phyloP scores from a whole-genome alignment of 2,888 invertebrate species.

The Ennomos quercinarius region DNA sequence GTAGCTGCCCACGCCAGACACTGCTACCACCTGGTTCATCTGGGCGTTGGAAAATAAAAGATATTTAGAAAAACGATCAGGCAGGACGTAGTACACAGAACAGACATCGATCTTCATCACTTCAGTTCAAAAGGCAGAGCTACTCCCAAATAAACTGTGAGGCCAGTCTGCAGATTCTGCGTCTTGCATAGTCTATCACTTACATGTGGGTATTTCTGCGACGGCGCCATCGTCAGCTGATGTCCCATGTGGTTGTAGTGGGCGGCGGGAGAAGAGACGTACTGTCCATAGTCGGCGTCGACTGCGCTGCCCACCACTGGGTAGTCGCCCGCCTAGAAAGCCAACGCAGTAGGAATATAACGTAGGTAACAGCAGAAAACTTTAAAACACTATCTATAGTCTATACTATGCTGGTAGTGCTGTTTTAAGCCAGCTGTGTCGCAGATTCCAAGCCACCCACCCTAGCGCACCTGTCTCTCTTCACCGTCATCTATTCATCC shows the following conservation, averaged over 20 bases:
- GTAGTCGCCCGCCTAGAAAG: slow-evolving; percentile 73
- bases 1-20: slow-evolving; percentile 72
- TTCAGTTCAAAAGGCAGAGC: no score
- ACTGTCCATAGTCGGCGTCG: slow-evolving; percentile 81
- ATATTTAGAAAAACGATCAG: no score
- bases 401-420: no score
- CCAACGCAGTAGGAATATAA: neutral
- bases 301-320: slow-evolving; percentile 73
- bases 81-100: no score
- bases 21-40: slow-evolving; percentile 82
- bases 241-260: slow-evolving; percentile 84
- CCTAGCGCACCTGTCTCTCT: no score
- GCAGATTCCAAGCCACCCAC: no score
- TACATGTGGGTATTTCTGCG: slow-evolving; percentile 83
- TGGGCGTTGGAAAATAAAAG: slow-evolving; percentile 35
- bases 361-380: neutral
- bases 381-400: no score
- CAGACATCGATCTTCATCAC: no score
- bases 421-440: no score
- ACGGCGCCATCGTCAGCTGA: slow-evolving; percentile 79
- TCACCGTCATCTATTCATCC: no score
- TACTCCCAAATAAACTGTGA: no score
- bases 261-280: slow-evolving; percentile 79
- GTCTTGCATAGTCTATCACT: slow-evolving; percentile 44
- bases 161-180: no score